Base-by-base conservation (phyloP, 35 echinoderm and acorn worm species). In the Holothuria glaberrima region DNA sequence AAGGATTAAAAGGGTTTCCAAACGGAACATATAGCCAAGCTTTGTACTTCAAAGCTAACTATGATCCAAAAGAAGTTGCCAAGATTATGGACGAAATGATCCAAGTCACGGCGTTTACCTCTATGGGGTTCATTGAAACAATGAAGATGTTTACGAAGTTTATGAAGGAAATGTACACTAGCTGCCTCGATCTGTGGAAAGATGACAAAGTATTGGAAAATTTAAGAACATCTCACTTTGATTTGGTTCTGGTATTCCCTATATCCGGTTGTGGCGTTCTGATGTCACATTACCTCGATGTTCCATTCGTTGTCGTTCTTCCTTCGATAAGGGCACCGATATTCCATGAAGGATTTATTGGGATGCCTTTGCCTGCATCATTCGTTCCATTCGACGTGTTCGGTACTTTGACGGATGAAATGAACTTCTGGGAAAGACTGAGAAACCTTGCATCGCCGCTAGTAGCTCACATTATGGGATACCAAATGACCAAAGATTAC, bases 1-100 rank as follows among this genome's bases (percentile, higher is more conserved):
- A 68, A 45, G 83, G 63, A 21, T 66, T 30, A 1, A 36, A 64
- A 7, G 83, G 83, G 32, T 86, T 86, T 68, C 58, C 58, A 68
- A 86, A 86, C 48, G 60, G 60, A 67, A 66, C 83, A 41, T 64
- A 22, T 34, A 66, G 29, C 12, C 58, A 86, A 13, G 35, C 28
- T 48, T 33, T 86, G 29, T 38, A 28, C 6, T 86, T 66, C 83
- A 86, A 86, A 67, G 58, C 83, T 13, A 66, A 29, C 27, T 86
- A 86, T 45, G 24, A 16, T 16, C 31, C 25, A 45, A 33, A 67
- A 33, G 35, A 86, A 34, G 32, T 46, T 16, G 59, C 63, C 14
- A 17, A n/a, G n/a, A n/a, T n/a, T n/a, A n/a, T 58, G 25, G 76
- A 52, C 44, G 28, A 52, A 0, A 22, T 6, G 38, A 81, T 58